Conservation (phyloP, 2,113 vertebrate species). For the Symphodus melops region DNA sequence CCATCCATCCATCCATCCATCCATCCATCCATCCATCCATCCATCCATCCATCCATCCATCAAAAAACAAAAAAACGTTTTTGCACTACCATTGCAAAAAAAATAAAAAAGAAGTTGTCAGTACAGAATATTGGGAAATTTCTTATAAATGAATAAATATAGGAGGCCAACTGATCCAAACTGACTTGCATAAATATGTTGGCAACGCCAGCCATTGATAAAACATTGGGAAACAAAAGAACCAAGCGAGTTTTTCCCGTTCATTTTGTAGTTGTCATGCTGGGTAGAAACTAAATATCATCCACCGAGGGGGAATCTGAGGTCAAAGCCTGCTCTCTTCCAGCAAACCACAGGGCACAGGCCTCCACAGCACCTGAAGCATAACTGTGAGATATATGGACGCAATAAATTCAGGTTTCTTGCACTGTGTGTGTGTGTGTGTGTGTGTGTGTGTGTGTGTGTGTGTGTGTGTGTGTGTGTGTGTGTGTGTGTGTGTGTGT, state of each 20-base stretch:
- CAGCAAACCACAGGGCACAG: constrained; percentile 34
- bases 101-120: too few relatives aligned
- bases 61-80: too few relatives aligned
- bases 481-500: constrained; percentile 37
- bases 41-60: too few relatives aligned
- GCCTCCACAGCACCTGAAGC: constrained; percentile 56
- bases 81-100: too few relatives aligned
- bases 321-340: constrained; percentile 36
- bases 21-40: too few relatives aligned
- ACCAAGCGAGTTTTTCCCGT: constrained; percentile 1
- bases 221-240: constrained; percentile 28
- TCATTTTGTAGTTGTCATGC: not conserved
- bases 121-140: too few relatives aligned
- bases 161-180: too few relatives aligned
- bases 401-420: constrained; percentile 68
- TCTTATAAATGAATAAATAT: too few relatives aligned
- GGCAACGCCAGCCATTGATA: not conserved
- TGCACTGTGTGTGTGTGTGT: constrained; percentile 26
- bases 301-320: constrained; percentile 14
- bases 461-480: constrained; percentile 38
- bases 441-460: constrained; percentile 34
- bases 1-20: too few relatives aligned
- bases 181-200: too few relatives aligned
- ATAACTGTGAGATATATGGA: constrained; percentile 72
- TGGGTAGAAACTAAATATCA: constrained; percentile 31